Conservation (phyloP, 2,797 vertebrate species). For the Hipposideros larvatus region DNA sequence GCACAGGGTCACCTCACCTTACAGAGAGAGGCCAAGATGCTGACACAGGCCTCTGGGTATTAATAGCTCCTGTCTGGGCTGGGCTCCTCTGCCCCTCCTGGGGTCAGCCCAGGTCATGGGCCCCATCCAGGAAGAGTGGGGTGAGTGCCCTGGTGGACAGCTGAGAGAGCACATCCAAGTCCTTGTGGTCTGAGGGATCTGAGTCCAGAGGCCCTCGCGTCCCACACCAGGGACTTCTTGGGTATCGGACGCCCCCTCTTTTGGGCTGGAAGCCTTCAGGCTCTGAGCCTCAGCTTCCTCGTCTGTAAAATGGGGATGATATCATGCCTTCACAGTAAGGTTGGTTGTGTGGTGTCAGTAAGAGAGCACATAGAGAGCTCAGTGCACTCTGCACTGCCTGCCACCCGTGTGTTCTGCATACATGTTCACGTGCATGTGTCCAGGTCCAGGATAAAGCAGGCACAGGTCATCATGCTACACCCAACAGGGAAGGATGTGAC, state of each 20-base stretch:
- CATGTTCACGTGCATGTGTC: rapidly evolving
- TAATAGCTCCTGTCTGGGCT: slow-evolving; percentile 39
- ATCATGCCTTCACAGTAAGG: rapidly evolving
- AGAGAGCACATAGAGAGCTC: rapidly evolving
- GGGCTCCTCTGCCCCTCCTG: background rate
- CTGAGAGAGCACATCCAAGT: background rate
- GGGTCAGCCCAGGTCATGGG: background rate
- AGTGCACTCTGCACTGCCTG: background rate
- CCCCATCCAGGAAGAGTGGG: background rate
- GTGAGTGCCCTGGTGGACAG: background rate
- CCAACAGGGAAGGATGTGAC: background rate
- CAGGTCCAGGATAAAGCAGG: background rate
- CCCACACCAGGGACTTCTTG: background rate
- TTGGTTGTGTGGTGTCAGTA: rapidly evolving
- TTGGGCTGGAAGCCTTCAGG: background rate
- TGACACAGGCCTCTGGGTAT: slow-evolving; percentile 66
- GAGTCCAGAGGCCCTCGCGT: background rate
- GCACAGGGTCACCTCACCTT: background rate
- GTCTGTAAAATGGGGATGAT: background rate
- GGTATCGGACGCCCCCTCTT: background rate
- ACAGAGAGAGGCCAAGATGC: background rate
- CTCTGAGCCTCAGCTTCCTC: background rate
- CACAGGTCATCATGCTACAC: background rate
- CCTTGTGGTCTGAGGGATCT: background rate
- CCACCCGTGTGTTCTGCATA: rapidly evolving